A percentile compares a stretch with the other conserved stretches of the same genome.
phyloP scores from a whole-genome alignment of 2,113 vertebrate species.

The Tychaedon coryphoeus region DNA sequence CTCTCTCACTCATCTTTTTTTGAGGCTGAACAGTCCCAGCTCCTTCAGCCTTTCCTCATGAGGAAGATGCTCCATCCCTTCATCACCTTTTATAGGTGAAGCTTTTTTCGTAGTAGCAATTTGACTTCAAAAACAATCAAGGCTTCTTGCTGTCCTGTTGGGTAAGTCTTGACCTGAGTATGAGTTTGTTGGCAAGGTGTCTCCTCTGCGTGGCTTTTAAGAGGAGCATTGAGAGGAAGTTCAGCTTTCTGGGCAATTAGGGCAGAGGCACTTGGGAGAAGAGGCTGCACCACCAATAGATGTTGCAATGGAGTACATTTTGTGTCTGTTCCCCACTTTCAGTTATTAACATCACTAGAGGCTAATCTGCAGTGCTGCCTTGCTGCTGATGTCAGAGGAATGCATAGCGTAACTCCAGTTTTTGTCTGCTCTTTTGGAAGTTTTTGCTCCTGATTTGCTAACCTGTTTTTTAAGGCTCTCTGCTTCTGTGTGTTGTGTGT shows the following conservation, averaged over 20 bases:
- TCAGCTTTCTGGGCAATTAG: neutral
- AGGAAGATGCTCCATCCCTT: neutral
- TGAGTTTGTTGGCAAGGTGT: neutral
- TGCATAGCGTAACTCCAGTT: accelerated
- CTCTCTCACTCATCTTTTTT: no score
- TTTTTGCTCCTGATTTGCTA: neutral
- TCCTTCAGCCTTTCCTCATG: neutral
- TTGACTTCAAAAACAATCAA: neutral
- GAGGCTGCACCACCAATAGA: neutral
- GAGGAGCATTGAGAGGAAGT: accelerated
- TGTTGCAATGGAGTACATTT: neutral
- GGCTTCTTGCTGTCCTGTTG: neutral
- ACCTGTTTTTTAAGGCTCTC: neutral
- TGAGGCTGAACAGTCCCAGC: no score
- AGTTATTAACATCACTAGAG: neutral
- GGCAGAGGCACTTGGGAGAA: neutral
- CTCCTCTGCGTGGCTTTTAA: neutral
- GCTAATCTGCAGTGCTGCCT: neutral
- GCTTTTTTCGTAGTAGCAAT: neutral
- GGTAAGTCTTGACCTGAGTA: neutral
- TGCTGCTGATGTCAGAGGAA: accelerated
- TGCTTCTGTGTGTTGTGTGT: neutral
- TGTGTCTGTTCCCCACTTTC: neutral
- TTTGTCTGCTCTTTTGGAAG: neutral
- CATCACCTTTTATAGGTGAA: neutral